Evolutionary conservation across 2,797 vertebrate species (phyloP).

Genomic region (Ptychadena robeensis): DNA sequence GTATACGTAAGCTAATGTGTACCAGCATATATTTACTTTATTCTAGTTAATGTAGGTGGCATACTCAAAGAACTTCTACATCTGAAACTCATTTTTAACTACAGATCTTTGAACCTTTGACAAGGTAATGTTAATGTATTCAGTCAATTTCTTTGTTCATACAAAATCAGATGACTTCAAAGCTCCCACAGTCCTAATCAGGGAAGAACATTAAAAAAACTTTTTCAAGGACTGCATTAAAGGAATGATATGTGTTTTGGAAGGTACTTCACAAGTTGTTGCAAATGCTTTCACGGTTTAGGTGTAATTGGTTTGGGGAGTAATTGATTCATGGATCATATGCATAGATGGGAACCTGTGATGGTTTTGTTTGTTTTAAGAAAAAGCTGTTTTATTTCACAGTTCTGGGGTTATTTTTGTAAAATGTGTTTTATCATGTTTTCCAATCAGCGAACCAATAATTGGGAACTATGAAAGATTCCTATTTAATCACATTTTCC

Average conservation of each 20-base stretch:
- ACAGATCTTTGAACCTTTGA: slow-evolving; percentile 25
- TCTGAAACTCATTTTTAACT: slow-evolving; percentile 32
- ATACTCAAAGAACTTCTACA: not conserved
- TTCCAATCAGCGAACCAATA: no score
- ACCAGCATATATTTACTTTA: not conserved
- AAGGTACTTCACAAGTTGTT: not conserved
- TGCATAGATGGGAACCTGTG: no score
- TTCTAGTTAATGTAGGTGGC: not conserved
- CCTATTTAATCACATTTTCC: no score
- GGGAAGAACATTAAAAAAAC: slow-evolving; percentile 13
- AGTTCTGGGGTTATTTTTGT: no score
- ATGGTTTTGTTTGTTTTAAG: no score
- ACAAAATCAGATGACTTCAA: slow-evolving; percentile 37
- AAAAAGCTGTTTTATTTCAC: no score
- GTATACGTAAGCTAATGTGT: not conserved
- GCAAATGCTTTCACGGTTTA: not conserved
- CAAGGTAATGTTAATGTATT: slow-evolving; percentile 18
- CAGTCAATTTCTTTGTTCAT: slow-evolving; percentile 6
- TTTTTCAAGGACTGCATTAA: not conserved
- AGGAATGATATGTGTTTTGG: not conserved
- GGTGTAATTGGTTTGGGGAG: not conserved
- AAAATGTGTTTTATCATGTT: no score
- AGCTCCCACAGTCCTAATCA: slow-evolving; percentile 8
- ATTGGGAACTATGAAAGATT: no score
- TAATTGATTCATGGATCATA: not conserved